A percentile compares a stretch with the other conserved stretches of the same genome.
phyloP scores from a whole-genome alignment of 2,113 vertebrate species.

The Hemiprocne comata region DNA sequence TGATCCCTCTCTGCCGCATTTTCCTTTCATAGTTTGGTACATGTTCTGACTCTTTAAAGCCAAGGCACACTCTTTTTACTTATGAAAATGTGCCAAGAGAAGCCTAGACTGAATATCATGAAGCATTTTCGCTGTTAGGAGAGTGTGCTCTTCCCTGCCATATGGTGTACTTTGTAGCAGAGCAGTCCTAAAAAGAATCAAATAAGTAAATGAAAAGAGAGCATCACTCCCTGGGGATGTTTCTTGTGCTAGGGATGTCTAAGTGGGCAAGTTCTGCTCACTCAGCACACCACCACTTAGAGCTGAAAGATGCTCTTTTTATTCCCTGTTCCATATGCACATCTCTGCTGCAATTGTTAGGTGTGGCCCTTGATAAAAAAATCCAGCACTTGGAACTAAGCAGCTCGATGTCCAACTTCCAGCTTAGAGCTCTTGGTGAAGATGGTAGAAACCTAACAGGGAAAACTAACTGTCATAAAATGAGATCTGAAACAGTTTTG shows the following conservation, averaged over 20 bases:
- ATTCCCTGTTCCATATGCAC: background rate
- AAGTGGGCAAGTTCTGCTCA: background rate
- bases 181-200: background rate
- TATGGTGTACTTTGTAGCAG: background rate
- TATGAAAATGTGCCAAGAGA: constrained; percentile 5
- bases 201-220: background rate
- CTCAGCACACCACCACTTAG: background rate
- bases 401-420: background rate
- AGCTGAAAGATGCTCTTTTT: background rate
- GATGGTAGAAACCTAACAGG: background rate
- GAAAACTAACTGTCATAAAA: background rate
- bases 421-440: background rate
- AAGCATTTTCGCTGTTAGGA: background rate
- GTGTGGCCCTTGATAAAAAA: background rate
- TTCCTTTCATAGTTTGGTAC: background rate
- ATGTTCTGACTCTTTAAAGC: background rate
- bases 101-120: background rate
- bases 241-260: background rate
- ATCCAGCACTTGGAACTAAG: background rate
- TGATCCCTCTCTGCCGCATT: background rate
- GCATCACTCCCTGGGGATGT: background rate
- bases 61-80: background rate
- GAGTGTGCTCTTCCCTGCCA: background rate
- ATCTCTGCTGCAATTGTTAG: background rate
- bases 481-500: background rate